Evolutionary conservation across 2,113 vertebrate species (phyloP).

Genomic region (Fregata magnificens): DNA sequence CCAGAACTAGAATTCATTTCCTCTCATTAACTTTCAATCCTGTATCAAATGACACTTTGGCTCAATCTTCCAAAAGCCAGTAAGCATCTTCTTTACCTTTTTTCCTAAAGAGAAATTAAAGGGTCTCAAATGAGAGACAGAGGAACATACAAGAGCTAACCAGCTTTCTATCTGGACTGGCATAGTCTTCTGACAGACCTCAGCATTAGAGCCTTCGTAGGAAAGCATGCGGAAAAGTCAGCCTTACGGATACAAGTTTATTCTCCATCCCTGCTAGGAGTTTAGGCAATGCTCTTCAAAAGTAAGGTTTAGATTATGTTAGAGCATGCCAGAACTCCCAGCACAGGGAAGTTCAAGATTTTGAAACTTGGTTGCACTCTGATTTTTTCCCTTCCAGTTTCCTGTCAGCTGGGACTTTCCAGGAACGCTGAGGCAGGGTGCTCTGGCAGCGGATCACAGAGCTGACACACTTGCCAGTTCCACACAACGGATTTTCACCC

Average conservation of each 20-base stretch:
- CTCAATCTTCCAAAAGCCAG: background rate
- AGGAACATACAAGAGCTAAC: background rate
- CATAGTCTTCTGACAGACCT: background rate
- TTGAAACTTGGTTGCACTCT: background rate
- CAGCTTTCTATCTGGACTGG: background rate
- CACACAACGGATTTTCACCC: background rate
- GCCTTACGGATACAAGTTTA: background rate
- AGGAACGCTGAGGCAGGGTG: background rate
- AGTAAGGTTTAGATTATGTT: background rate
- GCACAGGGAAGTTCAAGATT: background rate
- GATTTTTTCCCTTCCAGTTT: background rate
- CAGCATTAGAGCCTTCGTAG: background rate
- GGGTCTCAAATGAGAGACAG: background rate
- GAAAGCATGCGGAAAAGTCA: background rate
- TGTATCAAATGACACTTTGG: background rate
- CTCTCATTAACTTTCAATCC: background rate
- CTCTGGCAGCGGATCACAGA: background rate
- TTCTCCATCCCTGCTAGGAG: background rate
- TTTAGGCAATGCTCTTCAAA: background rate
- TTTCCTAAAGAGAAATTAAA: background rate
- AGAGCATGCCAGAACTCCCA: background rate
- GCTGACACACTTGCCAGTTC: background rate
- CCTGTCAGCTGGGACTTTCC: background rate
- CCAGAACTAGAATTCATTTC: background rate
- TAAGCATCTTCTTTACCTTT: background rate